phyloP scores from a whole-genome alignment of 1,140 invertebrate species.

The Hetaerina americana region DNA sequence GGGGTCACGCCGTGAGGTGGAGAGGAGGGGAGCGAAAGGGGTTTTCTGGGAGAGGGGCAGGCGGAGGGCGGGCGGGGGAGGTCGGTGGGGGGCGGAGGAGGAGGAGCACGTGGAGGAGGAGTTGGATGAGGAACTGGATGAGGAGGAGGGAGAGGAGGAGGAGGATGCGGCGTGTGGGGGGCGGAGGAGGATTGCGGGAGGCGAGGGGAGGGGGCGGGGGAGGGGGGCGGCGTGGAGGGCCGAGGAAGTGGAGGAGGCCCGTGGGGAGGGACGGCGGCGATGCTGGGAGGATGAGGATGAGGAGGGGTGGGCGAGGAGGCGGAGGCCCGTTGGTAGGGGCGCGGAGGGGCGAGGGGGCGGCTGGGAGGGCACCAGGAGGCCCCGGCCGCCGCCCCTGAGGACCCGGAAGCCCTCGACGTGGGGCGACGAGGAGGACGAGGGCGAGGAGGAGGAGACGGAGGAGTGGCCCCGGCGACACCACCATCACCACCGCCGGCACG shows the following conservation, averaged over 20 bases:
- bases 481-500: constrained; percentile 28
- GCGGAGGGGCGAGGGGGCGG: constrained; percentile 6
- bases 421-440: constrained; percentile 10
- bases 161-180: too few species aligned
- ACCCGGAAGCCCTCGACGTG: neutral
- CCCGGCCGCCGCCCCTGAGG: neutral
- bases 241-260: constrained; percentile 4
- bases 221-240: constrained; percentile 14
- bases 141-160: constrained; percentile 18
- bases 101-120: neutral
- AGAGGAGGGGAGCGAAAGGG: too few species aligned
- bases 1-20: constrained; percentile 1
- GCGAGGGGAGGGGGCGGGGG: constrained; percentile 24
- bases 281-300: constrained; percentile 19
- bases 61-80: constrained; percentile 13
- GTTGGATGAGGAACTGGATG: constrained; percentile 3
- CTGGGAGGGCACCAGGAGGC: neutral
- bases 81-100: too few species aligned
- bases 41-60: too few species aligned
- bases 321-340: neutral
- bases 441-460: neutral
- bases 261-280: constrained; percentile 13
- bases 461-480: constrained; percentile 21
- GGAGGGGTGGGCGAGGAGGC: neutral
- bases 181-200: constrained; percentile 58